A percentile compares a stretch with the other conserved stretches of the same genome.
phyloP scores from a whole-genome alignment of 2,888 invertebrate species.

The Himalopsyche kuldschensis region DNA sequence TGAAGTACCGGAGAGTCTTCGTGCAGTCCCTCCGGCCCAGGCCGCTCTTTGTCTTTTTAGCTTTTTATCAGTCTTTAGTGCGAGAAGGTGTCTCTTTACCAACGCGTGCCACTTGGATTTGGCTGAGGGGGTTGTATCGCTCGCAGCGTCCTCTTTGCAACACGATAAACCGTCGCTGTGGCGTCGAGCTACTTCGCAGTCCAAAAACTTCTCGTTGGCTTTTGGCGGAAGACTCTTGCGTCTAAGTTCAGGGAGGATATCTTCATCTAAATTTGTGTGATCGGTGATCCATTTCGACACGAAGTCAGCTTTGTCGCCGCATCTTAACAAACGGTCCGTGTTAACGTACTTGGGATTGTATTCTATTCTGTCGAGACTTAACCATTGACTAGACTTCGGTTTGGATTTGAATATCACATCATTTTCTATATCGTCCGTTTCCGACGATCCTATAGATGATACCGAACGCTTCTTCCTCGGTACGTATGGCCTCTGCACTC shows the following conservation, averaged over 20 bases:
- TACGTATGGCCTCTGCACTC: constrained; percentile 49
- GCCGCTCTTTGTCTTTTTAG: constrained; percentile 56
- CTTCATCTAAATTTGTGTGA: constrained; percentile 54
- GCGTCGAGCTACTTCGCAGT: constrained; percentile 40
- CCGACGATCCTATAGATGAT: constrained; percentile 59
- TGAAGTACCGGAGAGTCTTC: constrained; percentile 51
- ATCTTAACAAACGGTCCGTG: constrained; percentile 46
- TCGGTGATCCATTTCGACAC: constrained; percentile 60
- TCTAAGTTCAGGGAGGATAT: constrained; percentile 55
- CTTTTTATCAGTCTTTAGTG: constrained; percentile 56
- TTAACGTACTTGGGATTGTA: constrained; percentile 37
- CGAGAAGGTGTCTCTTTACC: constrained; percentile 56
- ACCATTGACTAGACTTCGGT: constrained; percentile 62
- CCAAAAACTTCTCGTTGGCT: constrained; percentile 57
- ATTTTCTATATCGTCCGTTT: constrained; percentile 56
- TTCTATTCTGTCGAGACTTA: constrained; percentile 58
- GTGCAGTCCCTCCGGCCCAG: constrained; percentile 53
- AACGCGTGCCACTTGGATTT: constrained; percentile 58
- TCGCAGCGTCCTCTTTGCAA: constrained; percentile 59
- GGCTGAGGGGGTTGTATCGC: constrained; percentile 56
- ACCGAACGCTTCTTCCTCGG: constrained; percentile 58
- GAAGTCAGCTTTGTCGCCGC: constrained; percentile 60
- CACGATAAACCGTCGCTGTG: constrained; percentile 59
- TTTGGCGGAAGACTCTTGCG: constrained; percentile 58
- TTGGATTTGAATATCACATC: constrained; percentile 62